Percentiles rank a stretch among this genome's conserved stretches.
phyloP scores from a whole-genome alignment of 2,113 vertebrate species.

The Leucoraja erinaceus region DNA sequence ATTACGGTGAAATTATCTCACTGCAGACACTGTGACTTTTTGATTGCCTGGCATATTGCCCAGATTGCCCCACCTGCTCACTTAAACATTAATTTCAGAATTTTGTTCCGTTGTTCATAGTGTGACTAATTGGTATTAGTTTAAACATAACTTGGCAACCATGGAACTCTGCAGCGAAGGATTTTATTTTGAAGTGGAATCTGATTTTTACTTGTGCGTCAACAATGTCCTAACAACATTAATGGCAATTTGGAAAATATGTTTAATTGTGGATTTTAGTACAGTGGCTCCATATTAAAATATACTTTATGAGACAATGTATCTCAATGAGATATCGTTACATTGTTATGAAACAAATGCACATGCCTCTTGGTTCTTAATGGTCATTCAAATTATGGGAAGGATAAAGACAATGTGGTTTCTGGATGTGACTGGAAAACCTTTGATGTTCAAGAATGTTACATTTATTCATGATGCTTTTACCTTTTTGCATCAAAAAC shows the following conservation, averaged over 20 bases:
- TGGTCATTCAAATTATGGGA: not conserved
- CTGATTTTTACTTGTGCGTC: not conserved
- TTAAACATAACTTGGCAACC: not conserved
- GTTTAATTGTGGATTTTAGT: not conserved
- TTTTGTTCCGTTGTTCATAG: not conserved
- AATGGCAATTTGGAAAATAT: not conserved
- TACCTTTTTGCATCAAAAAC: not conserved
- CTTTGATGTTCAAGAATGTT: not conserved
- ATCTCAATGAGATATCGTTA: no score
- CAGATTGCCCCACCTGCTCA: not conserved
- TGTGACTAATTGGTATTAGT: slow-evolving; percentile 6
- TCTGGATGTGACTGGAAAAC: not conserved
- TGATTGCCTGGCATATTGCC: not conserved
- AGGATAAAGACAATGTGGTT: not conserved
- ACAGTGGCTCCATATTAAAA: not conserved
- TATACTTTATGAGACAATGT: not conserved
- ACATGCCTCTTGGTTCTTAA: not conserved
- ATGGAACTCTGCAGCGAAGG: not conserved
- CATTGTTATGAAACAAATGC: no score
- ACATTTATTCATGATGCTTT: not conserved
- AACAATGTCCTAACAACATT: no score
- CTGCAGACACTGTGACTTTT: not conserved
- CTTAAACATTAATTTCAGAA: slow-evolving; percentile 1
- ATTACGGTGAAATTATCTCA: not conserved
- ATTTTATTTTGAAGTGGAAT: not conserved